Percentiles rank a stretch among this genome's conserved stretches.
phyloP scores from a whole-genome alignment of 2,113 vertebrate genomes.

The Pygoscelis antarcticus region DNA sequence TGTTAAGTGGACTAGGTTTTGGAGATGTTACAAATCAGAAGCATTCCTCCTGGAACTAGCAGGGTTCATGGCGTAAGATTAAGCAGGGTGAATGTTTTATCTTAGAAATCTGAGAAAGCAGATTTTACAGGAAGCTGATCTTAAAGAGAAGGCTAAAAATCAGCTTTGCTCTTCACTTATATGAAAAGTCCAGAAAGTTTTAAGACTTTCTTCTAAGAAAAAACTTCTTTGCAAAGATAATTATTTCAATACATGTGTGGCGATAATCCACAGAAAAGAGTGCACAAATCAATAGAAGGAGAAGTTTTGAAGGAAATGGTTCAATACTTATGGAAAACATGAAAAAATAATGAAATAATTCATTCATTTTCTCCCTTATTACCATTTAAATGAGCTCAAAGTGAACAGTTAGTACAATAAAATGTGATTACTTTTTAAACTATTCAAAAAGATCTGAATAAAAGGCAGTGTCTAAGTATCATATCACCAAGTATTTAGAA shows the following conservation, averaged over 20 bases:
- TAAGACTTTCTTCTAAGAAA: not conserved
- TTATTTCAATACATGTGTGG: not conserved
- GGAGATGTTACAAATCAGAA: not conserved
- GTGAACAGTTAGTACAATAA: not conserved
- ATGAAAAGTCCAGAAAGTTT: not conserved
- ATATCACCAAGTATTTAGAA: conserved; percentile 15
- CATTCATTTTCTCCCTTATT: conserved; percentile 11
- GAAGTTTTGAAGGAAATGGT: not conserved
- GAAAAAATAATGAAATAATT: not conserved
- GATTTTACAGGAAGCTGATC: not conserved
- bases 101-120: not conserved
- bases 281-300: not conserved
- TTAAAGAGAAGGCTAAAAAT: not conserved
- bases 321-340: conserved; percentile 11
- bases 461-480: conserved; percentile 18
- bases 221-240: not conserved
- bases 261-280: not conserved
- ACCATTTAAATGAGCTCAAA: conserved; percentile 26
- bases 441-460: not conserved
- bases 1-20: not conserved
- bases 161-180: not conserved
- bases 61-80: not conserved
- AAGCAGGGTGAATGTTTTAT: not conserved
- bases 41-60: not conserved
- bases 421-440: conserved; percentile 23